Conservation (phyloP, 2,113 vertebrate species). For the Pangasianodon gigas region DNA sequence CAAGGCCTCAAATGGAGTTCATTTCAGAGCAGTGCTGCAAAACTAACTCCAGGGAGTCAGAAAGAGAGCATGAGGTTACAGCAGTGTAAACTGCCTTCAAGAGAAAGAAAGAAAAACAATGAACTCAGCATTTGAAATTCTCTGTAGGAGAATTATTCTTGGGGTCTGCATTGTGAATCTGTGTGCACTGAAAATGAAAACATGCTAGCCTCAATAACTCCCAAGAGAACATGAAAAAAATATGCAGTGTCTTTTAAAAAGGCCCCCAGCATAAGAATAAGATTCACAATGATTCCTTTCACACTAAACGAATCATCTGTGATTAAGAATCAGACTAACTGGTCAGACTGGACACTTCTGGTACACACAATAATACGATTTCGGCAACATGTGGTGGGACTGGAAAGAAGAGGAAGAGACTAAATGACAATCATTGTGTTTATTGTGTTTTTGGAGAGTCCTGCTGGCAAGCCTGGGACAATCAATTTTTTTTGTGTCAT, state of each 20-base stretch:
- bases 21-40: conserved; percentile 1
- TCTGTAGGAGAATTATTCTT: conserved; percentile 16
- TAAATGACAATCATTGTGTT: conserved; percentile 65
- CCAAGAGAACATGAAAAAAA: conserved; percentile 8
- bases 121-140: conserved; percentile 3
- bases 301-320: conserved; percentile 3
- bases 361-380: neutral
- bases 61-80: conserved; percentile 13
- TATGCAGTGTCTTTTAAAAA: conserved; percentile 4
- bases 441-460: conserved; percentile 57
- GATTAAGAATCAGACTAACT: neutral
- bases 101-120: neutral
- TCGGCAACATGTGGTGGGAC: conserved; percentile 67
- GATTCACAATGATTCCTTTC: conserved; percentile 2
- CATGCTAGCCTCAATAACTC: neutral
- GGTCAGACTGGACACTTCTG: neutral
- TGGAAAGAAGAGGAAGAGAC: conserved; percentile 53
- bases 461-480: conserved; percentile 31
- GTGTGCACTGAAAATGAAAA: neutral
- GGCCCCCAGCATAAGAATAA: conserved; percentile 14
- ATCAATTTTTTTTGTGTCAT: neutral
- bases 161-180: conserved; percentile 13
- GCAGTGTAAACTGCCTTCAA: conserved; percentile 7
- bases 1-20: conserved; percentile 4
- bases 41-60: neutral